Evolutionary conservation across 1,140 invertebrate species (phyloP), one percentile per base, ranked within the genome.

Genomic region (Panulirus ornatus): DNA sequence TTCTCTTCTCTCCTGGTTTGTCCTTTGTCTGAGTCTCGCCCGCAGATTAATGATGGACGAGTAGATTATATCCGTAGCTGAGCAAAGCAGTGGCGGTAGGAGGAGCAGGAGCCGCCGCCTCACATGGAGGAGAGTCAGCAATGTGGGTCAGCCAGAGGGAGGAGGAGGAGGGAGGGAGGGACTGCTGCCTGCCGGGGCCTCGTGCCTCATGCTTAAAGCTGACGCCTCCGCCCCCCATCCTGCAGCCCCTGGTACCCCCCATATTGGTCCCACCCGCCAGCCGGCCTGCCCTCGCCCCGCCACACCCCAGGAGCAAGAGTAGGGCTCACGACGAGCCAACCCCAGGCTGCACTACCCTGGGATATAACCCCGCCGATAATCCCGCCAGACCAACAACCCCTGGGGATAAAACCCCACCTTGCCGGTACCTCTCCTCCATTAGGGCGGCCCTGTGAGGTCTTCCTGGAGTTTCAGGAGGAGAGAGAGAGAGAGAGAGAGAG

Each of bases 131-230:
- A 40, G 36, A 40, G 71, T 40, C 36, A 75, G 71, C 51, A 14
- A 38, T 2, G 34, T 3, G 54, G 81, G 40, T 5, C 58, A 34
- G 38, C 6, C 34, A 27, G 78, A 27, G n/a, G 81, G 42, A 30
- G 34, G 51, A n/a, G 47, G 30, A 27, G 44, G 44, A 44, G 47
- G 51, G 34, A 27, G 38, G 78, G 42, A 36, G 38, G 58, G 38
- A 11, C 36, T 40, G 58, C 54, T 42, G 58, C 81, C 81, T 84
- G 81, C 58, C 54, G 40, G 81, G 42, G 81, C 63, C 63, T 84
- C 81, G 58, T 84, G 81, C 81, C 58, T 84, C 81, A 84, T 84
- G 81, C 81, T 84, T 84, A 84, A 84, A 84, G 81, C 81, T 84
- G 81, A 84, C 81, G 81, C 58, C 81, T 66, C 63, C 58, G 81